Percentiles rank a stretch among this genome's conserved stretches.
Conservation (phyloP, 2,888 invertebrate species). For the Megamerina dolium region DNA sequence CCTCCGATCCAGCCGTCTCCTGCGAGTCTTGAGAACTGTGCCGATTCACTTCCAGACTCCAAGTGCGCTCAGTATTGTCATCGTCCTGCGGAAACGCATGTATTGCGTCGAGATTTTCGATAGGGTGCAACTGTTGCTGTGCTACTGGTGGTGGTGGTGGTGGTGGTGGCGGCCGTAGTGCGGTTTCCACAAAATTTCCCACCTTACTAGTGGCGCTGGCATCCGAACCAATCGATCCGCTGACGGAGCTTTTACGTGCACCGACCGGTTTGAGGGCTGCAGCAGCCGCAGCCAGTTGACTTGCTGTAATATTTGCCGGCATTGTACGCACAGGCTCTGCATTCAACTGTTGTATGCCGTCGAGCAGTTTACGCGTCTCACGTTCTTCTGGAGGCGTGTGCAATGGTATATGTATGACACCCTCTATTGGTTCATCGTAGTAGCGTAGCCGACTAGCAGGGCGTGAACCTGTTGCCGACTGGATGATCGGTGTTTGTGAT, state of each 20-base stretch:
- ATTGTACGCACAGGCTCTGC: conserved; percentile 32
- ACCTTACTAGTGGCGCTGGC: conserved; percentile 1
- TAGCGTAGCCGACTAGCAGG: conserved; percentile 51
- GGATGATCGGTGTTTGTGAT: conserved; percentile 49
- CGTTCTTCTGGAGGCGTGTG: conserved; percentile 68
- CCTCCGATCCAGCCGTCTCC: conserved; percentile 51
- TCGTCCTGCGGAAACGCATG: conserved; percentile 53
- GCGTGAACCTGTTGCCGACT: conserved; percentile 32
- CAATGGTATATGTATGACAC: conserved; percentile 64
- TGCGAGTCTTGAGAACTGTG: conserved; percentile 52
- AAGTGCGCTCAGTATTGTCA: conserved; percentile 32
- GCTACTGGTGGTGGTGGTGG: conserved; percentile 16
- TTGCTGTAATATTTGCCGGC: conserved; percentile 33
- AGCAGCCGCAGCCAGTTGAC: conserved; percentile 33
- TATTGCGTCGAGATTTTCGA: conserved; percentile 54
- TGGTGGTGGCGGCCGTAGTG: conserved; percentile 1
- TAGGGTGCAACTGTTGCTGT: conserved; percentile 28
- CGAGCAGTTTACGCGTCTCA: conserved; percentile 42
- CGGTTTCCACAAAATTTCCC: conserved; percentile 3
- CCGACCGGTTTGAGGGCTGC: conserved; percentile 30
- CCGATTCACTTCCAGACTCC: conserved; percentile 44
- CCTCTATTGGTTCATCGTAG: conserved; percentile 60
- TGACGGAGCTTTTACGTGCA: conserved; percentile 22
- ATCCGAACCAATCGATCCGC: conserved; percentile 3
- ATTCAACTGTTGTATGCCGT: conserved; percentile 38